phyloP scores from a whole-genome alignment of 2,113 vertebrate species.

The Microcebus griseorufus region DNA sequence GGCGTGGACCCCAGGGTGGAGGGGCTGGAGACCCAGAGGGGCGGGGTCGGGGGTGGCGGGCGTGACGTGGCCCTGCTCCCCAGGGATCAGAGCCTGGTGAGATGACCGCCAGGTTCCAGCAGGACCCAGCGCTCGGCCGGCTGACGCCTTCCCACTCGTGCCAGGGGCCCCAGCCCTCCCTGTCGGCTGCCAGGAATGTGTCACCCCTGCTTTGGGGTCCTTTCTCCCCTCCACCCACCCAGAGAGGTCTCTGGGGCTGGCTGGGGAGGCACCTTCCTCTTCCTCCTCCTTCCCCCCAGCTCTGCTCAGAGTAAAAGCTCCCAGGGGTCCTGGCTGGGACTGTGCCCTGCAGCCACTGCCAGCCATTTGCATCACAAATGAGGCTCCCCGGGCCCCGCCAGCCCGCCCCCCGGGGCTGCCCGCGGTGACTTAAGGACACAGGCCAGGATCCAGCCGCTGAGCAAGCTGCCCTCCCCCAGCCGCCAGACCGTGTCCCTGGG shows the following conservation, averaged over 20 bases:
- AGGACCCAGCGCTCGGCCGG: background rate
- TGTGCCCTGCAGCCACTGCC: background rate
- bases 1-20: background rate
- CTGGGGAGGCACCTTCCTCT: background rate
- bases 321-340: background rate
- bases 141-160: background rate
- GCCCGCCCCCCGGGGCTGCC: background rate
- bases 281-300: rapidly evolving
- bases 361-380: conserved; percentile 40
- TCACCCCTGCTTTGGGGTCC: background rate
- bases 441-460: background rate
- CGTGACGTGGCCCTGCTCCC: background rate
- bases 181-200: background rate
- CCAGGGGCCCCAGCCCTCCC: background rate
- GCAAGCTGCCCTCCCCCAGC: background rate
- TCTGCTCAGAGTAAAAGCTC: background rate
- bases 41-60: background rate
- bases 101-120: background rate
- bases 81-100: background rate
- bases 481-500: background rate
- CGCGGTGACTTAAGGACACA: conserved; percentile 45
- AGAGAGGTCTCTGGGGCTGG: background rate
- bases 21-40: background rate
- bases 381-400: background rate
- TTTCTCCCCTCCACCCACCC: background rate